Conservation (phyloP, 2,797 vertebrate genomes). For the Ispidina picta region DNA sequence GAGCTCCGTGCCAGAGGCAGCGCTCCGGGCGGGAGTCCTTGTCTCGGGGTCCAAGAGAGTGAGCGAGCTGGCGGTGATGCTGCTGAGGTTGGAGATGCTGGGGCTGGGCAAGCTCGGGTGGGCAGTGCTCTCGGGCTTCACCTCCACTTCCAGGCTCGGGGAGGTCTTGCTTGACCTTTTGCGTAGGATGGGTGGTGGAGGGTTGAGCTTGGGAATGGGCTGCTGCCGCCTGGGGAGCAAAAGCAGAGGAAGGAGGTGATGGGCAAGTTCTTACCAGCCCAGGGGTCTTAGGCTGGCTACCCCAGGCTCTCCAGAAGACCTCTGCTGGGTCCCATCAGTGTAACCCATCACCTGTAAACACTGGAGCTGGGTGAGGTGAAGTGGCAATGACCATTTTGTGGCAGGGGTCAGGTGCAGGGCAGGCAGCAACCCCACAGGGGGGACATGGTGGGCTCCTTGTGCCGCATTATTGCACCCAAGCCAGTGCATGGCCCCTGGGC, state of each 20-base stretch:
- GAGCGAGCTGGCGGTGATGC: conserved; percentile 78
- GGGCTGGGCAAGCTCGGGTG: neutral
- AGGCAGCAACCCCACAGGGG: rapidly evolving
- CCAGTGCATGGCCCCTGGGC: neutral
- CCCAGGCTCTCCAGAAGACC: neutral
- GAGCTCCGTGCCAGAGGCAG: conserved; percentile 64
- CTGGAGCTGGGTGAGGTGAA: neutral
- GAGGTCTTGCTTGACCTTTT: conserved; percentile 85
- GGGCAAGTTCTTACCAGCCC: neutral
- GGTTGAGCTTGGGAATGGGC: conserved; percentile 85
- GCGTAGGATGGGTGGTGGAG: conserved; percentile 80
- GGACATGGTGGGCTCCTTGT: rapidly evolving
- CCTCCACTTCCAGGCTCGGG: conserved; percentile 72
- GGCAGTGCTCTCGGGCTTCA: neutral
- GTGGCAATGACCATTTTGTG: rapidly evolving
- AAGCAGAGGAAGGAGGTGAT: neutral
- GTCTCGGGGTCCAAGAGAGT: conserved; percentile 79
- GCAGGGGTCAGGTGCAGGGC: too few species aligned
- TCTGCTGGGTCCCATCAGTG: neutral
- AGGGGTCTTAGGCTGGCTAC: neutral
- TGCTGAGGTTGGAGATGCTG: conserved; percentile 77
- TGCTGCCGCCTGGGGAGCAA: conserved; percentile 73
- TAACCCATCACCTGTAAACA: rapidly evolving
- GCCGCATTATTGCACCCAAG: neutral
- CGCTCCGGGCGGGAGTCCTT: neutral